phyloP scores from a whole-genome alignment of 2,797 vertebrate species.

The Tenualosa ilisha region DNA sequence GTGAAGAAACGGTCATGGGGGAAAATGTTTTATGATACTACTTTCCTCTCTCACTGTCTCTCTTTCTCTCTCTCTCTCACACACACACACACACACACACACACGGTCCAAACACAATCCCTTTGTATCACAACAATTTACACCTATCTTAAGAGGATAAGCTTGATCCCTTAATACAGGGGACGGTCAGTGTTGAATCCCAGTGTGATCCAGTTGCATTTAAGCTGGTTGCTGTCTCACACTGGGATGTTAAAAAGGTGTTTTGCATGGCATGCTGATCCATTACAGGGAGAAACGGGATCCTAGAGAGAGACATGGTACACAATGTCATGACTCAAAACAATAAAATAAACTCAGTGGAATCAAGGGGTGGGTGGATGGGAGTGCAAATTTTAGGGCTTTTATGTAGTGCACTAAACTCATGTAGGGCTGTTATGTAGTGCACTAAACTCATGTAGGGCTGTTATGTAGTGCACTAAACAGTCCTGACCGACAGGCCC shows the following conservation, averaged over 20 bases:
- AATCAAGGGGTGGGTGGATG: neutral
- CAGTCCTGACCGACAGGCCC: too few relatives aligned
- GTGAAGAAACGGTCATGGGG: neutral
- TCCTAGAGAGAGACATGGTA: neutral
- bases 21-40: neutral
- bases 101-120: neutral
- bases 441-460: too few relatives aligned
- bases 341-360: neutral
- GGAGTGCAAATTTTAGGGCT: too few relatives aligned
- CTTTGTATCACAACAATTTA: slow-evolving; percentile 32
- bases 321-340: neutral
- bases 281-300: neutral
- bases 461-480: too few relatives aligned
- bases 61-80: neutral
- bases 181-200: slow-evolving; percentile 20
- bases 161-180: slow-evolving; percentile 14
- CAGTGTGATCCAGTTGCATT: slow-evolving; percentile 16
- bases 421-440: too few relatives aligned
- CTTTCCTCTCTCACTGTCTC: neutral
- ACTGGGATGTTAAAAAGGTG: slow-evolving; percentile 14
- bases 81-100: neutral
- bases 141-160: slow-evolving; percentile 26
- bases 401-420: too few relatives aligned
- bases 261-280: neutral
- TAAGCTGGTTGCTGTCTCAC: neutral